Percentiles rank a stretch among this genome's conserved stretches.
Evolutionary conservation across 2,113 vertebrate species (phyloP).

Genomic region (Prunella himalayana): DNA sequence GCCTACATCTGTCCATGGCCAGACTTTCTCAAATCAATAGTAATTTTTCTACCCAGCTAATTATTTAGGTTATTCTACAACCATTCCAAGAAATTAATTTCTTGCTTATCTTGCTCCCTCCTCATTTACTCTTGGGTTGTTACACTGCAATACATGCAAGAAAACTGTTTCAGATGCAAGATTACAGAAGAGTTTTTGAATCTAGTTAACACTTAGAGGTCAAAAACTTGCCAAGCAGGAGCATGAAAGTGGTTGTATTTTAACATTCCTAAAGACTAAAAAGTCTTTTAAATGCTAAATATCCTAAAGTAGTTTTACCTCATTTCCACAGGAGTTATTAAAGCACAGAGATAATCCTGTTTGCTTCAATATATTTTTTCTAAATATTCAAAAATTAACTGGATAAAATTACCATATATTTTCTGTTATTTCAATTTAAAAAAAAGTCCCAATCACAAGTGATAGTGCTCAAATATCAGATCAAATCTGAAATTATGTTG

Average conservation of each 20-base stretch:
- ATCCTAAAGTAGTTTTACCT: constrained; percentile 11
- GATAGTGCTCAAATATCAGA: background rate
- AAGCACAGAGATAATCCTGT: background rate
- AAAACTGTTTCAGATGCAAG: background rate
- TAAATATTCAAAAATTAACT: background rate
- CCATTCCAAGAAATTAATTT: background rate
- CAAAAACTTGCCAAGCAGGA: background rate
- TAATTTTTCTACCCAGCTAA: background rate
- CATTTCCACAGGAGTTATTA: constrained; percentile 23
- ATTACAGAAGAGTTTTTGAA: background rate
- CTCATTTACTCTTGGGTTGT: background rate
- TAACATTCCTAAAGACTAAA: background rate
- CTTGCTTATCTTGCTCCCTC: background rate
- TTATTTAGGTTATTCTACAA: background rate
- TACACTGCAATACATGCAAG: background rate
- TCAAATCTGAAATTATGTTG: constrained; percentile 23
- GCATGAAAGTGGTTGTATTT: constrained; percentile 4
- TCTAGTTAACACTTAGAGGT: background rate
- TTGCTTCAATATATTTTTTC: constrained; percentile 1
- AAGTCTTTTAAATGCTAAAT: constrained; percentile 39
- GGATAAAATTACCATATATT: constrained; percentile 3
- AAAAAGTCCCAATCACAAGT: background rate
- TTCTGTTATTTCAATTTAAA: constrained; percentile 8
- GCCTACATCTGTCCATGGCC: background rate
- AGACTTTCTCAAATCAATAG: background rate